Conservation (phyloP, 2,113 vertebrate species). For the Neofelis nebulosa region DNA sequence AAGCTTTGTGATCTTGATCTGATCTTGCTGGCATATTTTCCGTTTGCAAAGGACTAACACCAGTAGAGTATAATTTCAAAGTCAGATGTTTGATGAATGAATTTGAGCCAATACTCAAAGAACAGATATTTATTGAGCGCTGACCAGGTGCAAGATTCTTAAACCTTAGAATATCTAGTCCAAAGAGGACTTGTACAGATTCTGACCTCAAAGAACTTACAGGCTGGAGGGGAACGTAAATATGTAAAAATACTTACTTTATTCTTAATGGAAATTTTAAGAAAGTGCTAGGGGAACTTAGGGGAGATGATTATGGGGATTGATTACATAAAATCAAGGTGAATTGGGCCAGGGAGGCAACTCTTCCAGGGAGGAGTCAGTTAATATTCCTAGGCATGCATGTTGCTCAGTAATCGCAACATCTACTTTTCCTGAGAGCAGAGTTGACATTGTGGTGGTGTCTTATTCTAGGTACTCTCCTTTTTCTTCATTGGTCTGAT, state of each 20-base stretch:
- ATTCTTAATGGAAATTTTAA: not conserved
- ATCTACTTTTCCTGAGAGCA: not conserved
- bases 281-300: not conserved
- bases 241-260: not conserved
- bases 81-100: not conserved
- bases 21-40: slow-evolving; percentile 61
- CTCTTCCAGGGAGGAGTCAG: not conserved
- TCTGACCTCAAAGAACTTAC: slow-evolving; percentile 21
- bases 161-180: not conserved
- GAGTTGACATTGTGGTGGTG: slow-evolving; percentile 9
- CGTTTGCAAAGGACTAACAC: slow-evolving; percentile 32
- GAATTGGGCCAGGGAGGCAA: not conserved
- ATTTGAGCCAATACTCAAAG: not conserved
- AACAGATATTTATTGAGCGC: not conserved
- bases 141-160: not conserved
- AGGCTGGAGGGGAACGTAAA: not conserved
- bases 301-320: not conserved
- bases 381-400: not conserved
- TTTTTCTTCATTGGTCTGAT: slow-evolving; percentile 96
- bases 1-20: slow-evolving; percentile 61
- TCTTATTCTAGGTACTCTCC: slow-evolving; percentile 89
- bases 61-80: not conserved
- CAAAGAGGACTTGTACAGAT: not conserved
- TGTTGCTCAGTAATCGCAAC: not conserved
- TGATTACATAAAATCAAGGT: not conserved